Evolutionary conservation across 2,113 vertebrate genomes (phyloP), one percentile per base, ranked within the genome.

Genomic region (Python bivittatus): DNA sequence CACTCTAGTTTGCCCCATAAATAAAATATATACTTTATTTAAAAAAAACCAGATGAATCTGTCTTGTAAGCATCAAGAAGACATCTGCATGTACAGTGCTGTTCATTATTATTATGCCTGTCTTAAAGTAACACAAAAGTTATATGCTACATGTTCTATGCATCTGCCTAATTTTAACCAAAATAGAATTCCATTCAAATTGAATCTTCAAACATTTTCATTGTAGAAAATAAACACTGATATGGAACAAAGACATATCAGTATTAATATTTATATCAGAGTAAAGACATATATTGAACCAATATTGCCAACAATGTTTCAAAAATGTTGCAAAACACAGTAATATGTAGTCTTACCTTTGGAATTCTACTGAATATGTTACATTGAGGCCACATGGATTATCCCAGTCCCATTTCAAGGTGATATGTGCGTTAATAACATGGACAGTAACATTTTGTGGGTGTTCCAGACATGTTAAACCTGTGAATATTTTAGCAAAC

Each of bases 351-450:
- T 91, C 97, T 61, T 95, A 98, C 98, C 1, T 89, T 57, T 12
- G 52, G 92, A 95, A 97, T 1, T 97, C 29, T 7, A 95, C 96
- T 44, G 97, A 97, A 56, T 97, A 98, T 0, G 95, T 97, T 42
- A 96, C 93, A 0, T 44, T 72, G 89, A 72, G 33, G 0, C 44
- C 0, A 1, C 2, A 25, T 0, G 92, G 86, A 0, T 3, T 0
- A 38, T 93, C 88, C 38, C 79, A 38, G 3, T 38, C 86, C 98
- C 98, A 98, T 27, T 15, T 93, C 38, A 98, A 94, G 13, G 53
- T 96, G 58, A 97, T 97, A 22, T 92, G 96, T 22, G 97, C 96
- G 88, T 98, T 97, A 57, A 97, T 22, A 84, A 90, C 91, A 0
- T 6, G 3, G 20, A 97, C 92, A 1, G 61, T 33, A 1, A 97